These are phyloP conservation scores for Platerodrilus igneus DNA, from an alignment of 2,888 invertebrate genomes.

Conservation along the genomic window DNA sequence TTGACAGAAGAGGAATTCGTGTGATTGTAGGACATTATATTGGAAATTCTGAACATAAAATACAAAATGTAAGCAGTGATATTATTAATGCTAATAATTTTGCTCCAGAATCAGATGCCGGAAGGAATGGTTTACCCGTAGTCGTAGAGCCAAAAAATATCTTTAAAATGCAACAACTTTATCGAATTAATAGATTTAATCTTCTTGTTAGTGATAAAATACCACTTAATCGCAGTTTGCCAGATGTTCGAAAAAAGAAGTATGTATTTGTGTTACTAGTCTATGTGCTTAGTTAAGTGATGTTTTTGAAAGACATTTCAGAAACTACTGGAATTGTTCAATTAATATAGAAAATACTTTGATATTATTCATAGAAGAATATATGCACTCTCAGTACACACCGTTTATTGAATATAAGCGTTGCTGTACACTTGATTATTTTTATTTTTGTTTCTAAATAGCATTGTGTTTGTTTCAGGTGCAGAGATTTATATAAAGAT, in stretches of 20 bases:
- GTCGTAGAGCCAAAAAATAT: conserved; percentile 70
- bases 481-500: conserved; percentile 55
- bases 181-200: conserved; percentile 81
- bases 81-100: conserved; percentile 74
- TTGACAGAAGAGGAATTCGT: conserved; percentile 69
- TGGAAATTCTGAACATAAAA: conserved; percentile 62
- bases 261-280: conserved; percentile 45
- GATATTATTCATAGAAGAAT: no score
- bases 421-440: no score
- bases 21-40: conserved; percentile 87
- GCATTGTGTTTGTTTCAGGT: conserved; percentile 49
- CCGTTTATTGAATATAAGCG: no score
- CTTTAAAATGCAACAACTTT: conserved; percentile 72
- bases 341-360: no score
- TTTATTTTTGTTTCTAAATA: not conserved
- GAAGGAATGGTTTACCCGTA: conserved; percentile 76
- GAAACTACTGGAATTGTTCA: no score
- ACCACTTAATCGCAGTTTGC: conserved; percentile 76
- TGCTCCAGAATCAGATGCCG: conserved; percentile 67
- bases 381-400: no score
- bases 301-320: no score
- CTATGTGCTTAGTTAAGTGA: no score
- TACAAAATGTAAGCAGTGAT: conserved; percentile 66
- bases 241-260: conserved; percentile 79
- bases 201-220: conserved; percentile 84